Conservation (phyloP, 2,113 vertebrate genomes). For the Takifugu bimaculatus region DNA sequence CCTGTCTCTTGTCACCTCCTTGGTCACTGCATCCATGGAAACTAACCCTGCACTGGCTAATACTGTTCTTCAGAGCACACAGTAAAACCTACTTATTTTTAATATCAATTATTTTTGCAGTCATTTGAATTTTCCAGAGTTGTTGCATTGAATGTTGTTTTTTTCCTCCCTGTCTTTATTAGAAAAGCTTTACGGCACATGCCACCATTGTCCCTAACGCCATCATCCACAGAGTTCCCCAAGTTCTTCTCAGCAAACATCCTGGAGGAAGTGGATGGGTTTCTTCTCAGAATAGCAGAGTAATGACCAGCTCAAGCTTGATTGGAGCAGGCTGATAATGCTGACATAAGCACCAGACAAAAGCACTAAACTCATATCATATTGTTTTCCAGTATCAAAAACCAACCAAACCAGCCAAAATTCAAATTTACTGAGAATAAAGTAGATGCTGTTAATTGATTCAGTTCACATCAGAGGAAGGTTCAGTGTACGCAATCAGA, state of each 20-base stretch:
- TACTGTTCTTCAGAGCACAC: slow-evolving; percentile 90
- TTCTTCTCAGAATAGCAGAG: slow-evolving; percentile 91
- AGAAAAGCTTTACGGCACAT: slow-evolving; percentile 96
- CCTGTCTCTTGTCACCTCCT: slow-evolving; percentile 92
- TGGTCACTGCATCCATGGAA: slow-evolving; percentile 96
- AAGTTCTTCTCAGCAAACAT: slow-evolving; percentile 93
- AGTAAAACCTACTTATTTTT: slow-evolving; percentile 75
- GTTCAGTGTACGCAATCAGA: too few species aligned
- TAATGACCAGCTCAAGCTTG: slow-evolving; percentile 33
- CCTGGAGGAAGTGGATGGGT: slow-evolving; percentile 94
- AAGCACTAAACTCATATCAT: slow-evolving; percentile 19
- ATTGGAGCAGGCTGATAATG: slow-evolving; percentile 2
- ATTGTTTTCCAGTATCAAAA: neutral
- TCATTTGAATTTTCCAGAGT: neutral
- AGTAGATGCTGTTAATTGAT: too few species aligned
- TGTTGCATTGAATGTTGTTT: neutral
- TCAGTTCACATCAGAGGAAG: too few species aligned
- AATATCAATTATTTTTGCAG: neutral
- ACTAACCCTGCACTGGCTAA: slow-evolving; percentile 90
- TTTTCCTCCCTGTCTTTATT: neutral
- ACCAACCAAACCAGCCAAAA: too few species aligned
- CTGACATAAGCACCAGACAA: slow-evolving; percentile 16
- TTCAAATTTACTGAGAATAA: too few species aligned
- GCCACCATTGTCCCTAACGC: slow-evolving; percentile 89
- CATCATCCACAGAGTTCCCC: slow-evolving; percentile 87